A percentile compares a stretch with the other conserved stretches of the same genome.
Evolutionary conservation across 2,113 vertebrate genomes (phyloP).

Genomic region (Podarcis muralis): DNA sequence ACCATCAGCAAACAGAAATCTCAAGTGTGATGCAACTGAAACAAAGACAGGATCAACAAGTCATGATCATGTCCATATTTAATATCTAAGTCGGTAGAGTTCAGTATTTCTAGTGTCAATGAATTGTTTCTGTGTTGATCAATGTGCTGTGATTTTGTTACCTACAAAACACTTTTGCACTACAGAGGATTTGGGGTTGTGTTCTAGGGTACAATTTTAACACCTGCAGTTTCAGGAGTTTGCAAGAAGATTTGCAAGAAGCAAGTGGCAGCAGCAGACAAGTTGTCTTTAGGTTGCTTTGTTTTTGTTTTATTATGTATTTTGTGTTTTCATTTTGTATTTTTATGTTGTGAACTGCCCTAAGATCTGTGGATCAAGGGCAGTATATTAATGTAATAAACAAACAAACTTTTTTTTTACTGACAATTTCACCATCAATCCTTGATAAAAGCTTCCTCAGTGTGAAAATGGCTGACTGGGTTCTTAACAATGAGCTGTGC

Average conservation of each 20-base stretch:
- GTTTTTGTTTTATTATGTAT: too few species aligned
- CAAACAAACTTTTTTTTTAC: neutral
- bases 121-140: neutral
- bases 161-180: neutral
- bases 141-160: neutral
- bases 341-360: too few species aligned
- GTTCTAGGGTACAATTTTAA: neutral
- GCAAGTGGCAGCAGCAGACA: neutral
- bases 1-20: neutral
- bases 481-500: too few species aligned
- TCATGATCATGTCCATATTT: neutral
- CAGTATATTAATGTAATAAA: neutral
- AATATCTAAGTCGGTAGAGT: neutral
- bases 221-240: neutral
- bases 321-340: too few species aligned
- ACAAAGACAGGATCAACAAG: neutral
- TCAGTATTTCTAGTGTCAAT: neutral
- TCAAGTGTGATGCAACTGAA: constrained; percentile 21
- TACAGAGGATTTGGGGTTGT: neutral
- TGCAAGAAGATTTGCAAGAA: neutral
- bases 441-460: too few species aligned
- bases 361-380: neutral
- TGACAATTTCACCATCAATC: too few species aligned
- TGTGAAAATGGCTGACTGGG: too few species aligned
- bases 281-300: neutral